Percentiles rank a stretch among this genome's conserved stretches.
Evolutionary conservation across 2,888 invertebrate species (phyloP).

Genomic region (Eristalinus sepulchralis): DNA sequence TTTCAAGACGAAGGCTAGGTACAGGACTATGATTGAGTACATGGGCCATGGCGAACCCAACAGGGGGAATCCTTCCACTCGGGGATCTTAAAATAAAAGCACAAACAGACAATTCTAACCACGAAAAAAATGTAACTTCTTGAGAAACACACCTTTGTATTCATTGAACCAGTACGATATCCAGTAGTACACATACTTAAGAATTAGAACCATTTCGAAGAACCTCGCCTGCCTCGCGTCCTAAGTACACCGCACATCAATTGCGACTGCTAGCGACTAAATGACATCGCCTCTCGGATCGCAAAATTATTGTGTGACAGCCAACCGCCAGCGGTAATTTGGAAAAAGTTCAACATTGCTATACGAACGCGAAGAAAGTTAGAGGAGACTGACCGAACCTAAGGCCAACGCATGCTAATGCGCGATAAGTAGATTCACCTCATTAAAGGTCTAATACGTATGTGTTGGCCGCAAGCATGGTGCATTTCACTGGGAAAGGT

Average conservation of each 20-base stretch:
- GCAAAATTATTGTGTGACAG: not conserved
- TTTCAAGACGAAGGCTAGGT: slow-evolving; percentile 86
- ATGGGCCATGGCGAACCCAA: slow-evolving; percentile 86
- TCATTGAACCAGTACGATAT: slow-evolving; percentile 73
- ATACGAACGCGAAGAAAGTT: not conserved
- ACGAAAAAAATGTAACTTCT: not conserved
- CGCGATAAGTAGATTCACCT: not conserved
- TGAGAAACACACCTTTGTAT: slow-evolving; percentile 68
- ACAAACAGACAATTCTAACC: not conserved
- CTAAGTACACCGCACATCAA: slow-evolving; percentile 14
- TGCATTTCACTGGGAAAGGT: not conserved
- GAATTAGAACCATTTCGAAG: slow-evolving; percentile 73
- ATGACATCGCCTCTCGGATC: slow-evolving; percentile 15
- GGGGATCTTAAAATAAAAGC: slow-evolving; percentile 73
- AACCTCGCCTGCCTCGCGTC: not conserved
- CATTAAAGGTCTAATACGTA: not conserved
- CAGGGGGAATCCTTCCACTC: slow-evolving; percentile 85
- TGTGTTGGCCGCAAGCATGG: not conserved
- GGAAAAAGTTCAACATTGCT: not conserved
- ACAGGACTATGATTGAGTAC: slow-evolving; percentile 82
- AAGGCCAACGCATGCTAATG: not conserved
- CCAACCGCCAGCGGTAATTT: not conserved
- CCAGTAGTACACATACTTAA: slow-evolving; percentile 74
- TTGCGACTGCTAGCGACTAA: slow-evolving; percentile 20
- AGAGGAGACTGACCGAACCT: not conserved